Base-by-base conservation (phyloP, 2,797 vertebrate species). In the Pseudomugil tenellus region DNA sequence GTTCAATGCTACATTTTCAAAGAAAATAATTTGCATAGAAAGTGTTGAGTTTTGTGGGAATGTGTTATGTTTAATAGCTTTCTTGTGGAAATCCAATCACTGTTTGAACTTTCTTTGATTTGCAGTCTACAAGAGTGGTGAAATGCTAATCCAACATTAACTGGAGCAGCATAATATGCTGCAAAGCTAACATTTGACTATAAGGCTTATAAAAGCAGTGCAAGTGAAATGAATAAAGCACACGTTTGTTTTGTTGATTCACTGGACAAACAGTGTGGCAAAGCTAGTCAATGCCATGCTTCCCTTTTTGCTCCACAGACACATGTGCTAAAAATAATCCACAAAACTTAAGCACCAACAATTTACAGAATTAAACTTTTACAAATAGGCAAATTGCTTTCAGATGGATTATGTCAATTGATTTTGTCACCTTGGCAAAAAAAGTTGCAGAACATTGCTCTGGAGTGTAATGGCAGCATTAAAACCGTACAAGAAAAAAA, bases 81-180 rank as follows among this genome's bases (percentile, higher is more conserved):
- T 46, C 43, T 46, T 10, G 11, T 46, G 43, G n/a, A 46, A 46
- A 46, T 46, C 43, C n/a, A 46, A 46, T 21, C 43, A 21, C 19
- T 46, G 19, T 46, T 46, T 46, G 43, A 46, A 46, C 8, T 3
- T n/a, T 9, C n/a, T 46, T 46, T 46, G 43, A 46, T 46, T 46
- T 46, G 19, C 43, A 46, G n/a, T 17, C 2, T 46, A 8, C 7
- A 21, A 9, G 19, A 46, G 43, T 46, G 19, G n/a, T 46, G 3
- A 46, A 46, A 46, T n/a, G 43, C 43, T 46, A 46, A 46, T 46
- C 43, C 19, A 46, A 46, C 43, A n/a, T n/a, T 46, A 46, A 46
- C n/a, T 46, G 43, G 11, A 21, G 43, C 19, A 46, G n/a, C 43
- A 46, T 9, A 46, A 46, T 46, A 46, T 46, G 19, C 43, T 21